Conservation (phyloP, 2,797 vertebrate genomes). For the Tenualosa thibaudeaui region DNA sequence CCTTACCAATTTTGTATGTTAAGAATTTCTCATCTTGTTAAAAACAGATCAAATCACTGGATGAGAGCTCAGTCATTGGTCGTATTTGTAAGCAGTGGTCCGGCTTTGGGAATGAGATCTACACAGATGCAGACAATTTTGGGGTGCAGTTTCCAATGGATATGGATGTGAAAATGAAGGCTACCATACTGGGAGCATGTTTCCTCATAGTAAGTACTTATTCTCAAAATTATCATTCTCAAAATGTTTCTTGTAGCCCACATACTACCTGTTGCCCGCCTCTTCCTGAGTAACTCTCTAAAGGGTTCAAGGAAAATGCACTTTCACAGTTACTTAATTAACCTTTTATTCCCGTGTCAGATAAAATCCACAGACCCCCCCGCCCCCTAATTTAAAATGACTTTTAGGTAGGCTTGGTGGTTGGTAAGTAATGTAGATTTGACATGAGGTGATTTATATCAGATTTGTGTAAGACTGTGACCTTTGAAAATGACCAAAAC, state of each 20-base stretch:
- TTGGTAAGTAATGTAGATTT: too few species aligned
- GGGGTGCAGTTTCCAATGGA: constrained; percentile 78
- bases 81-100: constrained; percentile 79
- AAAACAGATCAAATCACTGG: constrained; percentile 68
- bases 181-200: constrained; percentile 76
- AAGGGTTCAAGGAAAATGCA: too few species aligned
- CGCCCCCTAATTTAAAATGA: too few species aligned
- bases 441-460: too few species aligned
- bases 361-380: too few species aligned
- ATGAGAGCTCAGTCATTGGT: constrained; percentile 67
- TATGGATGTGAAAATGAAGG: constrained; percentile 81
- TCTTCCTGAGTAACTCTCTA: too few species aligned
- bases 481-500: too few species aligned
- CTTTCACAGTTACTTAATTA: too few species aligned
- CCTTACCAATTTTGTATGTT: background rate
- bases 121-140: constrained; percentile 76
- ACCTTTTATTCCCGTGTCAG: too few species aligned
- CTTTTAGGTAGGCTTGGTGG: too few species aligned
- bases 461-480: too few species aligned
- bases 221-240: background rate
- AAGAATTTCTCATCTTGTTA: background rate
- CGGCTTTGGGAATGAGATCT: constrained; percentile 69
- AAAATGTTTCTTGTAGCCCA: background rate
- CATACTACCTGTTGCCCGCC: too few species aligned
- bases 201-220: constrained; percentile 79